Evolutionary conservation across 2,888 invertebrate species (phyloP).

Genomic region (Eilema griseolum): DNA sequence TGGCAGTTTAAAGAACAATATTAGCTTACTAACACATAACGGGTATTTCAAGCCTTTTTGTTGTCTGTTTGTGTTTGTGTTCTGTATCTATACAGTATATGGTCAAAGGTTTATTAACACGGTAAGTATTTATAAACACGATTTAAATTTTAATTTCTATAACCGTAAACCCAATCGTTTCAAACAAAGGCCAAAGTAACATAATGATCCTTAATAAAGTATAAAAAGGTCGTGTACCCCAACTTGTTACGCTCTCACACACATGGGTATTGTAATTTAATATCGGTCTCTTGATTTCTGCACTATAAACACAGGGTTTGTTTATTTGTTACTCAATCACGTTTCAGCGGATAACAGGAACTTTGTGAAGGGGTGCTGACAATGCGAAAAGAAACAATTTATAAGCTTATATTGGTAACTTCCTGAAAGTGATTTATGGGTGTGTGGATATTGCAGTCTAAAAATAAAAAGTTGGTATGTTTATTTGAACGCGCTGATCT

Average conservation of each 20-base stretch:
- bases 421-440: constrained; percentile 12
- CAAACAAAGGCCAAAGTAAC: not conserved
- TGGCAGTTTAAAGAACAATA: too few relatives aligned
- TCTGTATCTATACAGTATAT: too few relatives aligned
- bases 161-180: too few relatives aligned
- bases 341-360: constrained; percentile 21
- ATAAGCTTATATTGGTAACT: constrained; percentile 14
- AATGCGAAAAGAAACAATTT: constrained; percentile 37
- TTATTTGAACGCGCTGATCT: too few relatives aligned
- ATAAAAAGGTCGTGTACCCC: constrained; percentile 10
- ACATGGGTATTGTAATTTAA: constrained; percentile 19
- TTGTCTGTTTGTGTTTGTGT: too few relatives aligned
- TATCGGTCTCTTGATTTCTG: constrained; percentile 12
- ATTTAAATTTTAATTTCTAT: too few relatives aligned
- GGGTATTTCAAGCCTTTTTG: too few relatives aligned
- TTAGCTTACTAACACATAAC: too few relatives aligned
- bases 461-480: not conserved
- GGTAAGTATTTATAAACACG: too few relatives aligned
- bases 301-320: constrained; percentile 16
- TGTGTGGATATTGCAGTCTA: not conserved
- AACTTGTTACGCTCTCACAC: not conserved
- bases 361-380: constrained; percentile 22
- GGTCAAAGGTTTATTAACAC: too few relatives aligned
- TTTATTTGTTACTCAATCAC: constrained; percentile 41
- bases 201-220: not conserved